Conservation (phyloP, 2,797 vertebrate species). For the Coluber constrictor region DNA sequence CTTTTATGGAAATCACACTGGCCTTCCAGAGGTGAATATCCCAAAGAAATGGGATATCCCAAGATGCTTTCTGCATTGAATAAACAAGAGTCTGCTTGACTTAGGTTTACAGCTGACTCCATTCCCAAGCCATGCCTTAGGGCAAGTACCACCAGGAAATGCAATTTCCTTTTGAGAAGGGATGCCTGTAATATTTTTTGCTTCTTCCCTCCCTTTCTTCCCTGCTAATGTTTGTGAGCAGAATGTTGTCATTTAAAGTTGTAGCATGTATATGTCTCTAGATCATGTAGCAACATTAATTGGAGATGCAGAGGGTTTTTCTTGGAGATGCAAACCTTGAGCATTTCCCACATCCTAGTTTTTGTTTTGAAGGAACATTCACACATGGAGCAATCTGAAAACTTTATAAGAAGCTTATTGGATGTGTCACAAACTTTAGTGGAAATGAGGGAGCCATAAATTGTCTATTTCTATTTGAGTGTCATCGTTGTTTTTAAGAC, state of each 20-base stretch:
- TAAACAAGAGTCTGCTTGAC: neutral
- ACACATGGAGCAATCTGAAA: neutral
- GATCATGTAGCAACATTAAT: neutral
- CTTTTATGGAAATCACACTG: constrained; percentile 6
- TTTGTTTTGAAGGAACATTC: neutral
- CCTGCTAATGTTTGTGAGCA: neutral
- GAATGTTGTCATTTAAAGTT: neutral
- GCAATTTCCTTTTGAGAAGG: constrained; percentile 3
- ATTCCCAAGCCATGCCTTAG: neutral
- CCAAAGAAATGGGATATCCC: constrained; percentile 1
- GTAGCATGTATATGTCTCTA: neutral
- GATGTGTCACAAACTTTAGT: neutral
- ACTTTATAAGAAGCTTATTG: neutral
- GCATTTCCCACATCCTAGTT: neutral
- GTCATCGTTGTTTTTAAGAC: neutral
- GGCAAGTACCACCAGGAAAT: neutral
- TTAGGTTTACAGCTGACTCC: neutral
- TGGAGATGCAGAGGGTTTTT: neutral
- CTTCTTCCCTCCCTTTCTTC: neutral
- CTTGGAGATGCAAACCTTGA: neutral
- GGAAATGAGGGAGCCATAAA: neutral
- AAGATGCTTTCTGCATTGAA: neutral
- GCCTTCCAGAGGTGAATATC: neutral
- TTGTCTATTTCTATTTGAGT: neutral
- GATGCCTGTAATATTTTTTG: constrained; percentile 2